Conservation (phyloP, 2,797 vertebrate species). For the Setipinna tenuifilis region DNA sequence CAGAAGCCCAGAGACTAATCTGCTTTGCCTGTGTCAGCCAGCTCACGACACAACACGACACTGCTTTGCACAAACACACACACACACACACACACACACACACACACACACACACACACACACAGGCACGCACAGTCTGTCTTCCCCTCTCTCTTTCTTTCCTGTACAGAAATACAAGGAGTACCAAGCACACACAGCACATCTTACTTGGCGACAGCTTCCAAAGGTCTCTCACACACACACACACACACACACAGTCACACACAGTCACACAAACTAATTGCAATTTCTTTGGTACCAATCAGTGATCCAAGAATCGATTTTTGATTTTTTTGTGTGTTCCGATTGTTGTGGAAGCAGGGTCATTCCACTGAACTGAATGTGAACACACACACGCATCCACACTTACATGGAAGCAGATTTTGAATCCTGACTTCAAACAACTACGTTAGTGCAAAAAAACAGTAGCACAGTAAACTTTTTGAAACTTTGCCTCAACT, state of each 20-base stretch:
- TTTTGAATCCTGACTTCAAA: neutral
- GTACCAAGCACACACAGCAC: neutral
- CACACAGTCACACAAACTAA: neutral
- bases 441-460: neutral
- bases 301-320: neutral
- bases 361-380: neutral
- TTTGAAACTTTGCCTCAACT: neutral
- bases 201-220: neutral
- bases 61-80: slow-evolving; percentile 54
- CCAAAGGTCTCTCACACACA: neutral
- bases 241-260: neutral
- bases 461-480: neutral
- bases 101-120: slow-evolving; percentile 25
- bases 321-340: neutral
- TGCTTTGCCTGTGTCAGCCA: slow-evolving; percentile 78
- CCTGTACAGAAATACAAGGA: too few species aligned
- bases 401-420: neutral
- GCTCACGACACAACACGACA: slow-evolving; percentile 68
- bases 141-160: too few species aligned
- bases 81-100: slow-evolving; percentile 25
- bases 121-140: neutral
- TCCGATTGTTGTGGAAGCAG: neutral
- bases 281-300: neutral
- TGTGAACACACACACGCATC: neutral
- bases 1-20: slow-evolving; percentile 64